Percentiles rank a stretch among this genome's conserved stretches.
These are phyloP conservation scores for Tinea semifulvella DNA, from an alignment of 2,888 invertebrate genomes.

Conservation along the genomic window DNA sequence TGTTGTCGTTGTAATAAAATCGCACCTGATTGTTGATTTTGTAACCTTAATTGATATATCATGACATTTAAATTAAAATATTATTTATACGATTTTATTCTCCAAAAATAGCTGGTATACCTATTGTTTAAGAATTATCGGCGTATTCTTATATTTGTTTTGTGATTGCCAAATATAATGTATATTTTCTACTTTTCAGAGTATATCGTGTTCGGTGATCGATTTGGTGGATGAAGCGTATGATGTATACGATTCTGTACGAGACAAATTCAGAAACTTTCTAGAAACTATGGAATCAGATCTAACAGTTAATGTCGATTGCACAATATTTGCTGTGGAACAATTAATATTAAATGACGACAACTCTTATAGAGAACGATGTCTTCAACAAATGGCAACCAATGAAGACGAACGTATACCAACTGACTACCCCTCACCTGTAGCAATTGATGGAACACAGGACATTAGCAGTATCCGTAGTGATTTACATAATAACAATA, in stretches of 20 bases:
- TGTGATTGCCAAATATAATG: no score
- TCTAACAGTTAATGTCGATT: conserved; percentile 43
- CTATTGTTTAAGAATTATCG: no score
- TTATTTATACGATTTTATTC: no score
- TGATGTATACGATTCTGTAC: conserved; percentile 33
- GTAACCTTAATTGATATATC: no score
- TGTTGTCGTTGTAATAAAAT: no score
- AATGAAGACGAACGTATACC: neutral
- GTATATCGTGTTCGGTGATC: conserved; percentile 34
- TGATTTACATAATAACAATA: conserved; percentile 15
- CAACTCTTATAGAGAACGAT: neutral
- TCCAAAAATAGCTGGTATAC: no score
- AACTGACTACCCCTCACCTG: neutral
- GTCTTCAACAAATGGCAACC: neutral
- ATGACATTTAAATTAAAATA: no score
- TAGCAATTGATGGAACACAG: neutral
- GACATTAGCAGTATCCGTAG: neutral
- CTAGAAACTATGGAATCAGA: conserved; percentile 42
- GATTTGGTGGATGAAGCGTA: conserved; percentile 36
- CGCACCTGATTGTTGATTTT: no score
- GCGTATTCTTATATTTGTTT: no score
- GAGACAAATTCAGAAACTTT: conserved; percentile 39
- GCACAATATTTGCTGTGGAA: conserved; percentile 45
- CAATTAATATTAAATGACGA: conserved; percentile 29
- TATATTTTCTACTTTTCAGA: conserved; percentile 33